A percentile compares a stretch with the other conserved stretches of the same genome.
phyloP scores from a whole-genome alignment of 2,888 invertebrate species.

The Apamea sordens region DNA sequence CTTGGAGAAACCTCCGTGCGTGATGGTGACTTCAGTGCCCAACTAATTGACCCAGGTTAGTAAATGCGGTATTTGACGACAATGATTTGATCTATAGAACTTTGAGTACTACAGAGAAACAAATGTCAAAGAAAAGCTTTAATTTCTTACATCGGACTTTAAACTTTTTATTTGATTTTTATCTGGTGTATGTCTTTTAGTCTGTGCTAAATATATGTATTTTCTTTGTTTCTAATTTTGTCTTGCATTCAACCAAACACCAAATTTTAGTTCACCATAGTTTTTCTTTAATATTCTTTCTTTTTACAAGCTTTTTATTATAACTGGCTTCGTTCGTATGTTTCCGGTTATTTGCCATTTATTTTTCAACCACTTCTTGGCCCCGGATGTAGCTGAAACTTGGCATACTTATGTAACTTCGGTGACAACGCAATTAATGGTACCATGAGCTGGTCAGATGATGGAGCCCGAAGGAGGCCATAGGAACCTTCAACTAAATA shows the following conservation, averaged over 20 bases:
- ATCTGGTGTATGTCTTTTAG: neutral
- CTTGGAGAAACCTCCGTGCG: conserved; percentile 89
- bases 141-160: neutral
- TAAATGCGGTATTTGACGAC: neutral
- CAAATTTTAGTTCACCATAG: neutral
- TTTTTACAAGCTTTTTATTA: neutral
- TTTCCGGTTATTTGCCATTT: neutral
- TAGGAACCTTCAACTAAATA: neutral
- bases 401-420: neutral
- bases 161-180: neutral
- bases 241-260: neutral
- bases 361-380: neutral
- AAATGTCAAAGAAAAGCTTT: neutral
- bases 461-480: neutral
- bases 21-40: conserved; percentile 90
- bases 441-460: neutral
- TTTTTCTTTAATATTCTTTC: neutral
- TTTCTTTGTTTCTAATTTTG: neutral
- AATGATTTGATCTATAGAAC: neutral
- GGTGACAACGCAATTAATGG: neutral
- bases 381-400: neutral
- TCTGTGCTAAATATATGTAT: neutral
- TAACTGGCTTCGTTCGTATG: neutral
- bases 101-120: neutral
- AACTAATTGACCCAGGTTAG: conserved; percentile 82